Evolutionary conservation across 2,888 invertebrate genomes (phyloP).

Genomic region (Vesta saturnalis): DNA sequence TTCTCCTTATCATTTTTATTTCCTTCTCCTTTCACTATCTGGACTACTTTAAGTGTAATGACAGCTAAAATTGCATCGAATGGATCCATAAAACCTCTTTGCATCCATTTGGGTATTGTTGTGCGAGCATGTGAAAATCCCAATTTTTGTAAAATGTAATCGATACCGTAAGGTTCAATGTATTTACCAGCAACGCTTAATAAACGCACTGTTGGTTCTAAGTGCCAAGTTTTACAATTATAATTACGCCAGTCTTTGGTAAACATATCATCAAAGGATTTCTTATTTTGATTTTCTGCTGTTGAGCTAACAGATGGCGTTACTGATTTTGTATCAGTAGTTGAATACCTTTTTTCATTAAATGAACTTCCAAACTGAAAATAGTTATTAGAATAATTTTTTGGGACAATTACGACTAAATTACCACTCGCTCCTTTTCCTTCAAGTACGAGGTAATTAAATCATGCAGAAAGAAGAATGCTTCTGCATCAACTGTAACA

Average conservation of each 20-base stretch:
- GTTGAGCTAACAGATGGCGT: slow-evolving; percentile 45
- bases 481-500: slow-evolving; percentile 97
- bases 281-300: slow-evolving; percentile 46
- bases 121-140: slow-evolving; percentile 97
- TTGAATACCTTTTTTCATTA: slow-evolving; percentile 24
- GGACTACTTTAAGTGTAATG: slow-evolving; percentile 77
- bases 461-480: slow-evolving; percentile 97
- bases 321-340: slow-evolving; percentile 42
- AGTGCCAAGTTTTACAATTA: slow-evolving; percentile 94
- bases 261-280: slow-evolving; percentile 69
- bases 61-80: slow-evolving; percentile 91
- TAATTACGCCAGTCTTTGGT: slow-evolving; percentile 91
- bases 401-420: slow-evolving; percentile 14
- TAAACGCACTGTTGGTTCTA: slow-evolving; percentile 91
- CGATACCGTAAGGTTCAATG: slow-evolving; percentile 98
- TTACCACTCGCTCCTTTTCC: slow-evolving; percentile 87
- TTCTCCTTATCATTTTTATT: slow-evolving; percentile 34
- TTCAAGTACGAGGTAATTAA: slow-evolving; percentile 95
- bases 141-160: slow-evolving; percentile 96
- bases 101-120: slow-evolving; percentile 99
- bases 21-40: slow-evolving; percentile 59
- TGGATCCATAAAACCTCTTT: slow-evolving; percentile 97
- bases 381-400: not conserved
- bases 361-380: slow-evolving; percentile 28
- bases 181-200: slow-evolving; percentile 77